Conservation (phyloP, 2,888 invertebrate genomes). For the Meandrusa payeni region DNA sequence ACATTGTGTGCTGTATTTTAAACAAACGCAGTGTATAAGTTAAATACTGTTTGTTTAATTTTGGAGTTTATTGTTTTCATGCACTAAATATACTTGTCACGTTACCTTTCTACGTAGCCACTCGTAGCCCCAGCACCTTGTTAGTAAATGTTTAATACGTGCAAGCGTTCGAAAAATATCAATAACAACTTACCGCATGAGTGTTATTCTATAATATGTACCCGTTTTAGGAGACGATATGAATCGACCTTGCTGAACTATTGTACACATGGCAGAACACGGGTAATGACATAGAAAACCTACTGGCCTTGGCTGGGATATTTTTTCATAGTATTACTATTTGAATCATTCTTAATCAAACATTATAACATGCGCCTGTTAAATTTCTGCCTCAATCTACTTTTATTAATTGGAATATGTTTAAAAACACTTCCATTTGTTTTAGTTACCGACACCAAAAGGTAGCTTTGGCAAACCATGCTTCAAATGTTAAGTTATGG, state of each 20-base stretch:
- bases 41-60: constrained; percentile 63
- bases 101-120: constrained; percentile 56
- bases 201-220: constrained; percentile 53
- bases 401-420: neutral
- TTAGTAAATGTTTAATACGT: constrained; percentile 43
- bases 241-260: constrained; percentile 58
- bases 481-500: constrained; percentile 4
- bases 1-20: constrained; percentile 46
- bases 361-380: neutral
- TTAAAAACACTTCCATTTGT: neutral
- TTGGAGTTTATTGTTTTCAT: constrained; percentile 68
- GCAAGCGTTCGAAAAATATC: constrained; percentile 49
- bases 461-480: constrained; percentile 9
- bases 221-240: constrained; percentile 50
- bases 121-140: constrained; percentile 63
- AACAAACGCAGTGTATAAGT: constrained; percentile 31
- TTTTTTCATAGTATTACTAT: constrained; percentile 16
- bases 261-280: constrained; percentile 40
- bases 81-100: constrained; percentile 38
- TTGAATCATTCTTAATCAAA: neutral
- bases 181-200: constrained; percentile 64
- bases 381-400: neutral
- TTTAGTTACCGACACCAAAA: constrained; percentile 20
- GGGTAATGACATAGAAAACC: constrained; percentile 33
- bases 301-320: constrained; percentile 48